Base-by-base conservation (phyloP, 2,888 invertebrate species). In the Drosophila stalkeri region DNA sequence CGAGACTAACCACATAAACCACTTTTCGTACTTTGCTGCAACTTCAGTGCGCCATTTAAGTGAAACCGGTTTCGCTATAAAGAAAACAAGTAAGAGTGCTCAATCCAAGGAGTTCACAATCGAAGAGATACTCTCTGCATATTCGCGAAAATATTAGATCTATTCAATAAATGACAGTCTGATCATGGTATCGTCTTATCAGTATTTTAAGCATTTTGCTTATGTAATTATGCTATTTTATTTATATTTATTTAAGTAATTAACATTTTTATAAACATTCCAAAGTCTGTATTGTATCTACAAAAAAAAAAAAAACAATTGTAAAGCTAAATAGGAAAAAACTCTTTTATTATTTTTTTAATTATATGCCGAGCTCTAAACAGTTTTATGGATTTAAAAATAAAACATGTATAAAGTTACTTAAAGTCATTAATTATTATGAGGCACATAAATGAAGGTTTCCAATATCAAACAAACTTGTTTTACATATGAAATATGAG, bases 1-100 rank as follows among this genome's bases (percentile, higher is more conserved):
- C 81, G 68, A 77, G 77, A 78, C 81, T 74, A 77, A 70, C 81
- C 74, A 81, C 81, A 81, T 79, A 80, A 80, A 80, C 80, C 80
- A 81, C 80, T 80, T 80, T 81, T 81, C 75, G 74, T 80, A 81
- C 77, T 80, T 81, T 56, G 66, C 69, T 77, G 79, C 81, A 79
- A 79, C 74, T 80, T 68, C 64, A 74, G 51, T 79, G 78, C 79
- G 78, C 79, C 78, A 69, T 75, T 79, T 78, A 81, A 80, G 81
- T 81, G 64, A 70, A 82, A 82, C 80, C 76, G 82, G 80, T 82
- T 79, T 68, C 54, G 65, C 81, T 56, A 33, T 47, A 54, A 61
- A 61, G 35, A 56, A 70, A 43, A 59, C 44, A 49, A 60, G 60
- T 49, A 49, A 49, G 39, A 49, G 39, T 49, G 49, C 41, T 49